Base-by-base conservation (phyloP, 2,797 vertebrate species). In the Pangasius djambal region DNA sequence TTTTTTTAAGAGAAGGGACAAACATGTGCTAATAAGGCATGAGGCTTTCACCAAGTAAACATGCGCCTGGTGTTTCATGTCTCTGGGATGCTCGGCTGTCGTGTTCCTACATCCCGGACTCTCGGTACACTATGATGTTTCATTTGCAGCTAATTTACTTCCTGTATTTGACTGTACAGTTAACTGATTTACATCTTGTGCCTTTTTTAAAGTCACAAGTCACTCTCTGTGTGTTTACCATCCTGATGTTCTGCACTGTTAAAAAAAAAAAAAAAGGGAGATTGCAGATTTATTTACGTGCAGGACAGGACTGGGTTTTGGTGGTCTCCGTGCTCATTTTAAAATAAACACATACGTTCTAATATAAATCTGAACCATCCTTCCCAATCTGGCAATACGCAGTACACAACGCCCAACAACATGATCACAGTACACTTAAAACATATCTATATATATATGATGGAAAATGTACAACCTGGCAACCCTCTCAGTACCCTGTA, bases 11-110 rank as follows among this genome's bases (percentile, higher is more conserved):
- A 92, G 92, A 92, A 92, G 94, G 95, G 96, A 96, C 95, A 96
- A 96, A 96, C 95, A 96, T 95, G 95, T 90, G 20, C 94, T 96
- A 96, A 96, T 96, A 95, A 95, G 94, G 93, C 89, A 89, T 94
- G 92, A 95, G 94, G 91, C 91, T 96, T 95, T 96, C 93, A 96
- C 96, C 94, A 86, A 93, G 93, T 94, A 95, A 95, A 95, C 93
- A 96, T 85, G 20, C 61, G 69, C 37, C 52, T 12, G 59, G 28
- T 18, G 61, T 88, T 89, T 89, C 52, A 90, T 50, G 50, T 87
- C 67, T 40, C 88, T 37, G 85, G 90, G 91, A 87, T 48, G 6
- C 40, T 84, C 48, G 55, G 8, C 87, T 81, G 84, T 83, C 28
- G 18, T 88, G 77, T 79, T 82, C n/a, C 31, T 77, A 61, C 88